These are phyloP conservation scores for Eurystomus glaucurus DNA, from an alignment of 2,797 vertebrate species.

Conservation along the genomic window DNA sequence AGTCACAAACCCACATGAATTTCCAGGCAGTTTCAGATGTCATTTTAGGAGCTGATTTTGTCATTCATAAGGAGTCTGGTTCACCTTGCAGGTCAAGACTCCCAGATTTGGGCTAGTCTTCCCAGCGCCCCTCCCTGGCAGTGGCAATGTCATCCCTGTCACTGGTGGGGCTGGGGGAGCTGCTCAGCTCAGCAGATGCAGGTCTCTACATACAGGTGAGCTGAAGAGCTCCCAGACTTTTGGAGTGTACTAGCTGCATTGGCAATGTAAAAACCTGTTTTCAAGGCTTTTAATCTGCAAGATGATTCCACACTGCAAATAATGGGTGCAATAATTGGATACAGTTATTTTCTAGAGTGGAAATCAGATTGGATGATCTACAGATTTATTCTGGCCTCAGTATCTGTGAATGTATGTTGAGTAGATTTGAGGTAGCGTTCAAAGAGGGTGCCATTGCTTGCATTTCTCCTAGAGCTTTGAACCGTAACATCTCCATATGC, in stretches of 20 bases:
- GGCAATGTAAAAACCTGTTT: not conserved
- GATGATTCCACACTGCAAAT: not conserved
- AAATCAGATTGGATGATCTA: not conserved
- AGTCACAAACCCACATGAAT: not conserved
- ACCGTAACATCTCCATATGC: not conserved
- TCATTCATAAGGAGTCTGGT: not conserved
- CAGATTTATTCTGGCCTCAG: not conserved
- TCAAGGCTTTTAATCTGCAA: not conserved
- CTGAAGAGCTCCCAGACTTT: not conserved
- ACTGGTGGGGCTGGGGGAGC: not conserved
- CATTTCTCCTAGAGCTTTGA: constrained; percentile 25
- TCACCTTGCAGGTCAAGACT: not conserved
- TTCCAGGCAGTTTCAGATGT: not conserved
- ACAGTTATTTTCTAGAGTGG: not conserved
- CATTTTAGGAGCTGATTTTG: not conserved
- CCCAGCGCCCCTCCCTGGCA: not conserved
- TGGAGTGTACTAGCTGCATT: not conserved
- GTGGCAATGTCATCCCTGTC: not conserved
- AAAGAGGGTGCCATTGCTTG: constrained; percentile 1
- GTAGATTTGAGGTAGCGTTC: not conserved
- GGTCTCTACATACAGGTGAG: not conserved
- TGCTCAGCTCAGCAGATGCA: not conserved
- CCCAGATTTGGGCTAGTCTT: not conserved
- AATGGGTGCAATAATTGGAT: not conserved
- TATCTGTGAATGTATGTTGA: not conserved